Evolutionary conservation across 2,888 invertebrate genomes (phyloP).

Genomic region (Sesamia inferens): DNA sequence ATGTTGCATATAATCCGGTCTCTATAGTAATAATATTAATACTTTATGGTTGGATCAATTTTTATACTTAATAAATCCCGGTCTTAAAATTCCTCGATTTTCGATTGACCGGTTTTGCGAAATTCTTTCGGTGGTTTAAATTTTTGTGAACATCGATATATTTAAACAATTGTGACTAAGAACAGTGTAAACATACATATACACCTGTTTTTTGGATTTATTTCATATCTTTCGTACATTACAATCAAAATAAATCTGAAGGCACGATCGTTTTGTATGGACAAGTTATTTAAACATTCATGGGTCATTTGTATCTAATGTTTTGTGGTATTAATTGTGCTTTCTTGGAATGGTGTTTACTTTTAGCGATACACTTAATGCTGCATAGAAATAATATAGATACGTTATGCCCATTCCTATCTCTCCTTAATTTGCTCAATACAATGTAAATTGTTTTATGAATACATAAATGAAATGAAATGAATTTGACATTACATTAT

Average conservation of each 20-base stretch:
- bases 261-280: background rate
- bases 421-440: background rate
- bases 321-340: background rate
- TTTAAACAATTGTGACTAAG: background rate
- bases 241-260: conserved; percentile 41
- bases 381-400: background rate
- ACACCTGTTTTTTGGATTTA: conserved; percentile 8
- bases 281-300: conserved; percentile 19
- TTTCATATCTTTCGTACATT: background rate
- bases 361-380: background rate
- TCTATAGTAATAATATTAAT: background rate
- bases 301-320: background rate
- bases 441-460: too few species aligned
- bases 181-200: background rate
- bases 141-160: background rate
- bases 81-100: too few species aligned
- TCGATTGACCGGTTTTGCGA: background rate
- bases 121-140: background rate
- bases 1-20: too few species aligned
- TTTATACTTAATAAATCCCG: too few species aligned
- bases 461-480: too few species aligned
- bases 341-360: background rate
- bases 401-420: background rate
- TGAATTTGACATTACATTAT: background rate
- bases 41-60: background rate